phyloP scores from a whole-genome alignment of 2,888 invertebrate genomes.

The Eurytoma adleriae region DNA sequence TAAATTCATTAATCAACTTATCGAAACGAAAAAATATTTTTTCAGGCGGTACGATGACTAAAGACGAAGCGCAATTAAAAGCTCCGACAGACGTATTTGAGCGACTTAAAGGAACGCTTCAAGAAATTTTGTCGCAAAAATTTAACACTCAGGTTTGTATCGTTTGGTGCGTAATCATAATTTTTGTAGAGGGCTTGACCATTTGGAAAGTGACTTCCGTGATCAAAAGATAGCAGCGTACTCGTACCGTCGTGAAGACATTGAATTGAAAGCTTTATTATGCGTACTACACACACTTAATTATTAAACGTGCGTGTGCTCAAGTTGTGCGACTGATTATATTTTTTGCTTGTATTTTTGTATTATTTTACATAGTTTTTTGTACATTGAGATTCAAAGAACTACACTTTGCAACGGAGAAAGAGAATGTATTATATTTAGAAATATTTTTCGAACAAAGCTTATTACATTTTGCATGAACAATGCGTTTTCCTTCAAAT shows the following conservation, averaged over 20 bases:
- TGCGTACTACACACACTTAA: conserved; percentile 17
- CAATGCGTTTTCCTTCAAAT: conserved; percentile 20
- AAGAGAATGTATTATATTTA: conserved; percentile 37
- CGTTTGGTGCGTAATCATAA: conserved; percentile 64
- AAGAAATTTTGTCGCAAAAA: conserved; percentile 70
- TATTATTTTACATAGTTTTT: conserved; percentile 53
- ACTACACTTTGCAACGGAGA: conserved; percentile 42
- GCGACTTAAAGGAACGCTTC: conserved; percentile 70
- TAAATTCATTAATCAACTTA: conserved; percentile 2
- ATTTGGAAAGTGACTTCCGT: conserved; percentile 61
- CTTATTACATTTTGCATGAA: conserved; percentile 16
- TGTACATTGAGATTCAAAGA: conserved; percentile 31
- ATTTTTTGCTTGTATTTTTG: conserved; percentile 56
- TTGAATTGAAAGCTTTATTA: conserved; percentile 44
- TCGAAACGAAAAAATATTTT: conserved; percentile 15
- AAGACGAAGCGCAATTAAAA: conserved; percentile 70
- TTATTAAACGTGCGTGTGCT: conserved; percentile 31
- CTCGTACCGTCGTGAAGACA: conserved; percentile 18
- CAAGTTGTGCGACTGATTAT: conserved; percentile 45
- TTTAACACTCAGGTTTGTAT: conserved; percentile 70
- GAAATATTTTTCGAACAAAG: conserved; percentile 30
- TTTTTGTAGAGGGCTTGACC: conserved; percentile 62
- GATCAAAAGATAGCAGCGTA: conserved; percentile 57
- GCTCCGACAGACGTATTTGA: conserved; percentile 72
- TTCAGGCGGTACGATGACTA: conserved; percentile 53